Conservation (phyloP, 1,140 invertebrate genomes). For the Diabrotica virgifera region DNA sequence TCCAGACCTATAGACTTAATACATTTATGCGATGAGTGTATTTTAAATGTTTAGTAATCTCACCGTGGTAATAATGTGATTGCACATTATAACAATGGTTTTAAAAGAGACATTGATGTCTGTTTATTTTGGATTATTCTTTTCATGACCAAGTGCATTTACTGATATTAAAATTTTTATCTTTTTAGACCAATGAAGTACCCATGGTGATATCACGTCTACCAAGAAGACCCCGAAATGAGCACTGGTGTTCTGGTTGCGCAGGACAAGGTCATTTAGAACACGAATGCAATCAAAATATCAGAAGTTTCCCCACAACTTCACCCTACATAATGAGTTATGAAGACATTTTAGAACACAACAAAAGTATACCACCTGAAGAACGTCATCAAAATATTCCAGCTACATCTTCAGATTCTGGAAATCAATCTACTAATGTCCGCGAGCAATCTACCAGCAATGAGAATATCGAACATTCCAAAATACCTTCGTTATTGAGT, state of each 20-base stretch:
- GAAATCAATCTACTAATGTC: not conserved
- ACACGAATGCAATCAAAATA: constrained; percentile 50
- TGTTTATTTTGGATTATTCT: too few relatives aligned
- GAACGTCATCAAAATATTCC: not conserved
- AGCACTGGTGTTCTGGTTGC: constrained; percentile 62
- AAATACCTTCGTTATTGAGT: not conserved
- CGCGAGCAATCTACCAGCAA: not conserved
- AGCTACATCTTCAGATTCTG: not conserved
- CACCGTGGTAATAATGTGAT: too few relatives aligned
- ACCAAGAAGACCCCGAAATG: constrained; percentile 41
- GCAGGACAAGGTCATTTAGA: constrained; percentile 59
- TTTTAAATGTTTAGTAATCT: too few relatives aligned
- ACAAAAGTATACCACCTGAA: not conserved
- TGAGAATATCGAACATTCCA: not conserved
- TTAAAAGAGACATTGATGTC: too few relatives aligned
- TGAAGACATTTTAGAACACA: constrained; percentile 21
- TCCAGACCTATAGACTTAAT: too few relatives aligned
- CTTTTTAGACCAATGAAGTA: constrained; percentile 46
- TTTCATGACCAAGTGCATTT: not conserved
- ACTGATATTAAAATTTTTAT: not conserved
- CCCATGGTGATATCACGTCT: constrained; percentile 43
- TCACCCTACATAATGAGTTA: constrained; percentile 33
- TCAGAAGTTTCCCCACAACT: constrained; percentile 28
- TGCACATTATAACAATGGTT: too few relatives aligned
- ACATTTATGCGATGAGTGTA: too few relatives aligned